Conservation (phyloP, 2,888 invertebrate species). For the Helobdella robusta region DNA sequence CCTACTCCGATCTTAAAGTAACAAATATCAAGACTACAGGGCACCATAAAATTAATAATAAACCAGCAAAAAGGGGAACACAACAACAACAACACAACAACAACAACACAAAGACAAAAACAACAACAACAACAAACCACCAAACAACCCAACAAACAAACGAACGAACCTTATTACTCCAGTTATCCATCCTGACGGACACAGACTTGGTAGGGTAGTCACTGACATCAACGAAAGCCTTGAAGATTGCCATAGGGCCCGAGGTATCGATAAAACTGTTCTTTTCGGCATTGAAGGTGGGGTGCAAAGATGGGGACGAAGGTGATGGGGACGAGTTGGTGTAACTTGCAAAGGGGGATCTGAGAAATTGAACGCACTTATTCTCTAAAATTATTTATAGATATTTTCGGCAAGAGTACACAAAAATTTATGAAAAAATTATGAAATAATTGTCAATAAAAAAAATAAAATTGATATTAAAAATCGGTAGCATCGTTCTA, state of each 20-base stretch:
- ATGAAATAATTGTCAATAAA: neutral
- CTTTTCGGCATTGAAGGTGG: constrained; percentile 23
- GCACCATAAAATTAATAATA: too few relatives aligned
- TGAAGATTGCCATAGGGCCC: constrained; percentile 30
- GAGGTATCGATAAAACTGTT: constrained; percentile 34
- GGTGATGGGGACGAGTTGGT: neutral
- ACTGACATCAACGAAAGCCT: constrained; percentile 33
- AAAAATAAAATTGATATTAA: neutral
- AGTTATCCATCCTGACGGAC: constrained; percentile 31
- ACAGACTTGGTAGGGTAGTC: constrained; percentile 30
- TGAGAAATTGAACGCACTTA: too few relatives aligned
- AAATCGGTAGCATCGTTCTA: too few relatives aligned
- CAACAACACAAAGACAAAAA: too few relatives aligned
- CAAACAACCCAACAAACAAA: too few relatives aligned
- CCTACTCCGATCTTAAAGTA: too few relatives aligned
- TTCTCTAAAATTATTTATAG: too few relatives aligned
- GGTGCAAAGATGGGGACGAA: neutral
- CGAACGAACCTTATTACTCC: constrained; percentile 29
- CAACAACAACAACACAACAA: too few relatives aligned
- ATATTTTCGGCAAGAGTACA: too few relatives aligned
- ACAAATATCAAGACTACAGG: too few relatives aligned
- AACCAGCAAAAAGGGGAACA: too few relatives aligned
- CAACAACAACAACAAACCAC: too few relatives aligned
- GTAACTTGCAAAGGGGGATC: neutral
- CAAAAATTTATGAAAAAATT: neutral